These are phyloP conservation scores for Gadus macrocephalus DNA, from an alignment of 2,113 vertebrate species.

Conservation along the genomic window DNA sequence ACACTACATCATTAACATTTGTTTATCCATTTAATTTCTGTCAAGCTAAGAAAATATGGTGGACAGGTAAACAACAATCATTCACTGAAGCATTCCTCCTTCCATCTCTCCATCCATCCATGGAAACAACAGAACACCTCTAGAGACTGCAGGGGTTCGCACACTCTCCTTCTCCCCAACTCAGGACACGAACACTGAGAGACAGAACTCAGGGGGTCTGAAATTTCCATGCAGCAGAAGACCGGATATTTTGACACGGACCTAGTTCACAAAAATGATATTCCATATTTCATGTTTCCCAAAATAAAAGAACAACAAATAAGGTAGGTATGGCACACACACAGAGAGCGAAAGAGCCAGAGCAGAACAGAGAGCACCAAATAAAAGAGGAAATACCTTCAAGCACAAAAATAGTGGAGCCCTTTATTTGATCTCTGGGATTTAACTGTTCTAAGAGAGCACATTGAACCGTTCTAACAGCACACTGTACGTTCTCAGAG, in stretches of 20 bases:
- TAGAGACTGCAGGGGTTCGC: too few species aligned
- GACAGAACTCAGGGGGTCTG: not conserved
- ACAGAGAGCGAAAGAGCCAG: not conserved
- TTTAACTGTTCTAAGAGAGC: constrained; percentile 32
- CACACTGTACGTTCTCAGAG: too few species aligned
- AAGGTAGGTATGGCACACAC: constrained; percentile 5
- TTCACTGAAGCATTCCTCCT: too few species aligned
- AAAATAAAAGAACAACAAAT: constrained; percentile 21
- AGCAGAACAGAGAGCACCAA: not conserved
- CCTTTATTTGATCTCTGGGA: constrained; percentile 36
- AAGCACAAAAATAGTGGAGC: constrained; percentile 29
- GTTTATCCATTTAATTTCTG: too few species aligned
- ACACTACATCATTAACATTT: too few species aligned
- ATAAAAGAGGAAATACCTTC: constrained; percentile 36
- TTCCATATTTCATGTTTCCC: not conserved
- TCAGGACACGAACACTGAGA: not conserved
- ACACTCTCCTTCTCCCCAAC: not conserved
- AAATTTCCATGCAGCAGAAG: not conserved
- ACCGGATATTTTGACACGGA: constrained; percentile 24
- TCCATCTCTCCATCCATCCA: too few species aligned
- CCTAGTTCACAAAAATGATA: constrained; percentile 7
- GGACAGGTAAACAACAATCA: too few species aligned
- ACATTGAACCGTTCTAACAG: too few species aligned
- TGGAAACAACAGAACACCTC: too few species aligned
- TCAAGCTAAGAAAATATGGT: too few species aligned